Conservation (phyloP, 2,888 invertebrate genomes). For the Mythimna pallens region DNA sequence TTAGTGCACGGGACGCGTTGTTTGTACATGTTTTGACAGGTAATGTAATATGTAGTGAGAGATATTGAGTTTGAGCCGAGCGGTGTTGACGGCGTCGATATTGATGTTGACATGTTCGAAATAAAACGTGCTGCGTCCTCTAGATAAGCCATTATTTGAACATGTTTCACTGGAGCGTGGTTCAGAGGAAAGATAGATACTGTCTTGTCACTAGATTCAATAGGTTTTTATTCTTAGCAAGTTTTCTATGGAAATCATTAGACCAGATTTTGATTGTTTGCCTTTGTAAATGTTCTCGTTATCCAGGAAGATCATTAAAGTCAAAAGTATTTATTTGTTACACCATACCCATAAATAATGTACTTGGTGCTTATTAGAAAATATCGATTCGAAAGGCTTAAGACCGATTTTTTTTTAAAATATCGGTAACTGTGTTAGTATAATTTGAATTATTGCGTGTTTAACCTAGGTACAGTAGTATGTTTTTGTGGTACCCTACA, state of each 20-base stretch:
- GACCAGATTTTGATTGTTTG: slow-evolving; percentile 4
- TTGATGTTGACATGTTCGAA: slow-evolving; percentile 70
- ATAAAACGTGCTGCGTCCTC: slow-evolving; percentile 60
- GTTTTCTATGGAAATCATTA: slow-evolving; percentile 1
- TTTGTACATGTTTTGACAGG: slow-evolving; percentile 79
- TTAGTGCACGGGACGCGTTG: slow-evolving; percentile 62
- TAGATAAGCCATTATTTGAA: slow-evolving; percentile 61
- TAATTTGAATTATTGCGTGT: no score
- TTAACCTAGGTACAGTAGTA: no score
- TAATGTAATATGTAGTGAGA: slow-evolving; percentile 81
- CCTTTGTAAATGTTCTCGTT: neutral
- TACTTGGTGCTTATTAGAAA: no score
- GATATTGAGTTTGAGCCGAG: slow-evolving; percentile 76
- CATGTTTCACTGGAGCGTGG: slow-evolving; percentile 44
- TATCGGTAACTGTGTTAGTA: no score
- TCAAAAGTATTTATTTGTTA: no score
- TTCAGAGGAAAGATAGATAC: slow-evolving; percentile 17
- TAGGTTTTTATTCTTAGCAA: neutral
- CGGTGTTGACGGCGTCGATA: slow-evolving; percentile 68
- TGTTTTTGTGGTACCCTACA: no score
- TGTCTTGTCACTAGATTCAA: neutral
- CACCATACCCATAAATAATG: no score
- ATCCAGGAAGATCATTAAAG: no score
- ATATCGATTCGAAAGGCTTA: no score
- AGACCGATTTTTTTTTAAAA: no score